Evolutionary conservation across 2,888 invertebrate species (phyloP), one percentile per base, ranked within the genome.

Genomic region (Lepeophtheirus nordmannii): DNA sequence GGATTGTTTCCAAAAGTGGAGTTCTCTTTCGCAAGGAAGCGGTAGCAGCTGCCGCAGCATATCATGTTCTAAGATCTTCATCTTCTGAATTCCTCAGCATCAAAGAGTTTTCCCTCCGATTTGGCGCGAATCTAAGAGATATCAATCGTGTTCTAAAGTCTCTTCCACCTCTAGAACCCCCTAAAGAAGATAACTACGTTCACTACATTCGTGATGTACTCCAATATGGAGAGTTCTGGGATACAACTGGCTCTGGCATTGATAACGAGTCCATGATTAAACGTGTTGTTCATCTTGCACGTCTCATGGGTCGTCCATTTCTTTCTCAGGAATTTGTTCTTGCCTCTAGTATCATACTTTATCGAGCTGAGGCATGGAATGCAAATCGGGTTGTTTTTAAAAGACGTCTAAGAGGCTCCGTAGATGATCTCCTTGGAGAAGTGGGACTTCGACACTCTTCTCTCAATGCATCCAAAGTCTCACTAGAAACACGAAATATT

Each of bases 241-340:
- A 46, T 46, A 8, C 53, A n/a, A n/a, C 53, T 46, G 53, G 53
- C 53, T 46, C 53, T 46, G 53, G 53, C n/a, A 46, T 46, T 17
- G 53, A 46, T 46, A 46, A 46, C 17, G 53, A 46, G 8, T 46
- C 53, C 53, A 46, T 46, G 53, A 46, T 46, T 17, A 14, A 46
- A 8, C 53, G 53, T n/a, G 53, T 46, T 17, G 53, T 46, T 8
- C 53, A 17, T 46, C 53, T 46, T 14, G 53, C 53, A 14, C 53
- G 53, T 17, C 14, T 46, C 53, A 14, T 46, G 53, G 53, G 53
- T 46, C 14, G 53, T n/a, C 53, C 53, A 1, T 46, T 46, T 46
- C 53, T 46, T 8, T 46, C 53, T n/a, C 53, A 46, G 53, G 53
- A 46, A 17, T 46, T 46, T 46, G 53, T 46, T 46, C 53, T 46